Evolutionary conservation across 2,113 vertebrate genomes (phyloP).

Genomic region (Perccottus glenii): DNA sequence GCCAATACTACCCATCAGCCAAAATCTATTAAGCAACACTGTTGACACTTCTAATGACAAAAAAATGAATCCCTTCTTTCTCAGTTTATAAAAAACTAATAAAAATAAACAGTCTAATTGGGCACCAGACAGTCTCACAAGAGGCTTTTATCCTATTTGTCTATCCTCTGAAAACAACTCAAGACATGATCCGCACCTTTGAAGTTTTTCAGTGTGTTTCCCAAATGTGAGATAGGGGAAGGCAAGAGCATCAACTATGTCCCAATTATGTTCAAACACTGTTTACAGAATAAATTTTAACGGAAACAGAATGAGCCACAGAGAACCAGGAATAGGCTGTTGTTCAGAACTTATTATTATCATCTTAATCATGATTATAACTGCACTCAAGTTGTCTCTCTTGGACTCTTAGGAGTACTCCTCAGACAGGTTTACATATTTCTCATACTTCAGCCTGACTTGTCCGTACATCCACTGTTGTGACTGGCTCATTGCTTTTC

Average conservation of each 20-base stretch:
- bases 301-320: neutral
- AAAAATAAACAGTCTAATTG: slow-evolving; percentile 58
- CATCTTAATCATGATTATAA: too few species aligned
- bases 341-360: neutral
- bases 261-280: slow-evolving; percentile 26
- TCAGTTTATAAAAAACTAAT: slow-evolving; percentile 32
- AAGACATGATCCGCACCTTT: slow-evolving; percentile 37
- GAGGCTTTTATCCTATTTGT: slow-evolving; percentile 52
- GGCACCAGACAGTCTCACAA: slow-evolving; percentile 35
- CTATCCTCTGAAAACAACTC: slow-evolving; percentile 39
- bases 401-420: too few species aligned
- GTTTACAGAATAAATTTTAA: neutral
- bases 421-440: too few species aligned
- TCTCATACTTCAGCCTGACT: too few species aligned
- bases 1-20: too few species aligned
- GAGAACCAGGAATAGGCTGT: neutral
- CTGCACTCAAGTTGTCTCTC: too few species aligned
- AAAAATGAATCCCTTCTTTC: slow-evolving; percentile 42
- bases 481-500: too few species aligned
- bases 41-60: slow-evolving; percentile 27
- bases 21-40: slow-evolving; percentile 32
- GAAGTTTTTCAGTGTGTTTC: slow-evolving; percentile 15
- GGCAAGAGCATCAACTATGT: slow-evolving; percentile 22
- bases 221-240: slow-evolving; percentile 18
- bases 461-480: too few species aligned